Percentiles rank a stretch among this genome's conserved stretches.
Conservation (phyloP, 2,888 invertebrate genomes). For the Apocheima hispidaria region DNA sequence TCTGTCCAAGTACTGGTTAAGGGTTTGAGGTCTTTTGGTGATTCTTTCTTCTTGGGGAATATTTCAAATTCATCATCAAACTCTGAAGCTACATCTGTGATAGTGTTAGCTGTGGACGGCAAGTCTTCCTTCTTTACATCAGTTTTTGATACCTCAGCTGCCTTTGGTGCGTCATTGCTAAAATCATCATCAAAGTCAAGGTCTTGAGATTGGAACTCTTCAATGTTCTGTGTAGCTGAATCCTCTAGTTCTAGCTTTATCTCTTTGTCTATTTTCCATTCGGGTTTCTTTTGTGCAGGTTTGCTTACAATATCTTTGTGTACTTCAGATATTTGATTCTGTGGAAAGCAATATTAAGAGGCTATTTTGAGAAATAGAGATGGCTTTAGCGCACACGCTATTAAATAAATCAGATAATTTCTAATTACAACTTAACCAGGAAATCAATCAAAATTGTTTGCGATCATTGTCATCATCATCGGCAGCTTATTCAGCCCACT, state of each 20-base stretch:
- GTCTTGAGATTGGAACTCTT: conserved; percentile 79
- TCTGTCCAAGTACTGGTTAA: conserved; percentile 73
- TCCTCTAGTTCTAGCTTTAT: conserved; percentile 78
- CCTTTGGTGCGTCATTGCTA: conserved; percentile 62
- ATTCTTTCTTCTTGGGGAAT: conserved; percentile 68
- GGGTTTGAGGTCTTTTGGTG: conserved; percentile 67
- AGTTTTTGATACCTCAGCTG: conserved; percentile 31
- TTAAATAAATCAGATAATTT: too few relatives aligned
- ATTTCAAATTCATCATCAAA: conserved; percentile 82
- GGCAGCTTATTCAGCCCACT: too few relatives aligned
- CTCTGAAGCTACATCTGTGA: conserved; percentile 77
- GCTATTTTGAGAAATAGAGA: neutral
- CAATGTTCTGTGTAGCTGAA: conserved; percentile 76
- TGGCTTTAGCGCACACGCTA: too few relatives aligned
- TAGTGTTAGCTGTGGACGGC: conserved; percentile 58
- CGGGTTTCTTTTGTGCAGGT: conserved; percentile 58
- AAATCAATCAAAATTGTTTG: too few relatives aligned
- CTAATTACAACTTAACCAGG: too few relatives aligned
- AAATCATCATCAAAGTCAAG: conserved; percentile 79
- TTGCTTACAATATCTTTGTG: conserved; percentile 43
- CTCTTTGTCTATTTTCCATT: conserved; percentile 79
- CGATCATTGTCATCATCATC: too few relatives aligned
- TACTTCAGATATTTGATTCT: conserved; percentile 51
- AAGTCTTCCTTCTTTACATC: conserved; percentile 56
- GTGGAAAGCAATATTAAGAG: neutral